Evolutionary conservation across 2,888 invertebrate genomes (phyloP), one percentile per base, ranked within the genome.

Genomic region (Antheraea yamamai): DNA sequence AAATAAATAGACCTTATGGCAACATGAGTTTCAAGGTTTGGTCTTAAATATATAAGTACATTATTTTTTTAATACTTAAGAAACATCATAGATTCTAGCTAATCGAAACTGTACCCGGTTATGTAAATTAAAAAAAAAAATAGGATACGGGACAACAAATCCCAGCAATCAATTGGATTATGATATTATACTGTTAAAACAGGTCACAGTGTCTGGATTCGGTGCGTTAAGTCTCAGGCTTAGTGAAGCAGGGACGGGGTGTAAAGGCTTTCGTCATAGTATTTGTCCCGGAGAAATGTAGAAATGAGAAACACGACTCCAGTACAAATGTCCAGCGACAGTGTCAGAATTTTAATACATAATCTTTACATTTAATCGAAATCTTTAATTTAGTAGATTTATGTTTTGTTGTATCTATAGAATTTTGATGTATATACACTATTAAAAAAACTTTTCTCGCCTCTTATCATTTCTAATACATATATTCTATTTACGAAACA

Each of bases 321-420:
- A 66, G 12, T 26, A 30, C 16, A 16, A 30, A 26, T 16, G 30
- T 16, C 64, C 30, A 66, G 64, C 30, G 64, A 66, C 64, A 16
- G 16, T 61, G 20, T 1, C 30, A 66, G 64, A 30, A 66, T 66
- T 16, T 66, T 66, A 66, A 66, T 30, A 30, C 16, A 66, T 16
- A 66, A 66, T 66, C 64, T 26, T 66, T 66, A 66, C 14, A 30
- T 66, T 30, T 26, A 66, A 66, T 66, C 64, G 12, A 66, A 64
- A 66, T 66, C 14, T 66, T 66, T 26, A 30, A 16, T 30, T 6
- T 30, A 16, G 12, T 66, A 66, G 26, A 66, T 66, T 26, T 66
- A 66, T 30, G 64, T 66, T 66, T 66, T 16, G 64, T 30, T 26
- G 30, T 30, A 26, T 66, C 10, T 66, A 66, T 66, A 66, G 64